Base-by-base conservation (phyloP, 1,140 invertebrate genomes). In the Drosophila repleta region DNA sequence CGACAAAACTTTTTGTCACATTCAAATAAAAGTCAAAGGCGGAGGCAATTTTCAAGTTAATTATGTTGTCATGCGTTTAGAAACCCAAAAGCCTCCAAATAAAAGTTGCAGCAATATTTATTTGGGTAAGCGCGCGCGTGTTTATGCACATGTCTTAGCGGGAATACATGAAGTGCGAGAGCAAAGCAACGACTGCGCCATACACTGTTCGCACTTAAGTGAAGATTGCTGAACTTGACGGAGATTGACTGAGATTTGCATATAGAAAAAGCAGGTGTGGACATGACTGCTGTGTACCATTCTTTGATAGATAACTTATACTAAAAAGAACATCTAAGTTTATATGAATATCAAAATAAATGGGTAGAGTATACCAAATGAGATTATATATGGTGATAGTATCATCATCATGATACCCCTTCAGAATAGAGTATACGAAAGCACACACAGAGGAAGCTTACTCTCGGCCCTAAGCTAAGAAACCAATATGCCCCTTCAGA, bases 61-160 rank as follows among this genome's bases (percentile, higher is more conserved):
- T 85, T 85, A 81, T 87, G 74, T 81, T 85, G 81, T 85, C 77
- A 84, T 74, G 67, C 55, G 37, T 74, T 81, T 74, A 77, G 61
- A 51, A 65, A 60, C 11, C 15, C 29, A 49, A 51, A 15, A 11
- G 32, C 11, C 51, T 56, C 39, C 57, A 70, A 76, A 73, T 64
- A 48, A 72, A 49, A 76, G 64, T 48, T 74, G 61, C 57, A 68
- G 63, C 74, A 51, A 53, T 61, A 52, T 52, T 32, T 32, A 52
- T 18, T 46, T 41, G 13, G 43, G n/a, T 11, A 29, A 6, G 29
- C 29, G 24, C 24, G 29, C 29, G 29, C 8, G 29, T 29, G 29
- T 8, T 49, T 52, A 60, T 78, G 41, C 66, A 57, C 45, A 70
- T 63, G 17, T 45, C 39, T 35, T 53, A 7, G 39, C 32, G 53